Evolutionary conservation across 2,797 vertebrate species (phyloP).

Genomic region (Myotis findleyi): DNA sequence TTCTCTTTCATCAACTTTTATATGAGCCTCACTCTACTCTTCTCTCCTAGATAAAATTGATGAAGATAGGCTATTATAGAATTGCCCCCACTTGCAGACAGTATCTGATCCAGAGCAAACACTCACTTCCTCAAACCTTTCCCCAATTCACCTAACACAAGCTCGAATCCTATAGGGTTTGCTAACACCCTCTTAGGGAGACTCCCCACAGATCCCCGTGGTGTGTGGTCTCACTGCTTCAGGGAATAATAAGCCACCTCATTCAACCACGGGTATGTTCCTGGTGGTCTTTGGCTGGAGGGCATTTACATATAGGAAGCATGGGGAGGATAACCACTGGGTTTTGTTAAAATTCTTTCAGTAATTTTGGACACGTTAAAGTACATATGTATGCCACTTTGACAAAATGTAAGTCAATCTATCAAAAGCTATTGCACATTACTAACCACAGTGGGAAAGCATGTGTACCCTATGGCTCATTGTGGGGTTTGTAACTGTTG

Average conservation of each 20-base stretch:
- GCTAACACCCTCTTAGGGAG: not conserved
- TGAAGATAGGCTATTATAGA: not conserved
- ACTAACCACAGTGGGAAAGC: not conserved
- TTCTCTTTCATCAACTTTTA: not conserved
- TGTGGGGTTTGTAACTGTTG: not conserved
- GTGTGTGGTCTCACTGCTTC: not conserved
- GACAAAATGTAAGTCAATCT: not conserved
- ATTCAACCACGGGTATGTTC: not conserved
- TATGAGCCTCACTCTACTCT: not conserved
- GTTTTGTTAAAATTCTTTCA: not conserved
- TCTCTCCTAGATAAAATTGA: not conserved
- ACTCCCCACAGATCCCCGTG: accelerated
- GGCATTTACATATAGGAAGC: not conserved
- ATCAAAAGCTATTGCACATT: not conserved
- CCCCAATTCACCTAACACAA: not conserved
- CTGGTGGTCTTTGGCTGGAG: not conserved
- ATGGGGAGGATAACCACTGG: not conserved
- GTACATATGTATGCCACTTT: not conserved
- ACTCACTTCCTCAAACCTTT: not conserved
- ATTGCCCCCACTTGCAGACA: not conserved
- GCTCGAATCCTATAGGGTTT: not conserved
- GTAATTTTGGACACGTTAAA: not conserved
- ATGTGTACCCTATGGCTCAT: not conserved
- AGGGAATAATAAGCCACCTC: not conserved
- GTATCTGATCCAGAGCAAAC: not conserved